Percentiles rank a stretch among this genome's conserved stretches.
phyloP scores from a whole-genome alignment of 2,888 invertebrate genomes.

The Pristionchus arcanus region DNA sequence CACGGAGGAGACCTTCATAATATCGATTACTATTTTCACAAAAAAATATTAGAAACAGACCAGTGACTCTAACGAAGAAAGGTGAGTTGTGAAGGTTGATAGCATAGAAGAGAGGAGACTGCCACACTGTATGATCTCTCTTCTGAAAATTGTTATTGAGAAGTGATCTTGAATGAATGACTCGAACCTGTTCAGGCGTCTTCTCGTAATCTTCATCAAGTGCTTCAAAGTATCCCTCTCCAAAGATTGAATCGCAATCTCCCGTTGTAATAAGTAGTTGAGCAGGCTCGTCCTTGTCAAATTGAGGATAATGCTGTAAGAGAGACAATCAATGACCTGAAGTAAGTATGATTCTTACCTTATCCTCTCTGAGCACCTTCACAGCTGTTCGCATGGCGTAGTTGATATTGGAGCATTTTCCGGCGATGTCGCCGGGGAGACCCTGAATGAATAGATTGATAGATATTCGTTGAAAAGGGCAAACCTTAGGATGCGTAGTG shows the following conservation, averaged over 20 bases:
- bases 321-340: not conserved
- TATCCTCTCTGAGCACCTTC: constrained; percentile 45
- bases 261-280: constrained; percentile 74
- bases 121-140: constrained; percentile 71
- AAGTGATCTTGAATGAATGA: not conserved
- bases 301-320: constrained; percentile 65
- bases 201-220: constrained; percentile 76
- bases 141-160: no score
- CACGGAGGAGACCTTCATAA: constrained; percentile 57
- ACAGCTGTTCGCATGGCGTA: constrained; percentile 54
- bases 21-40: no score
- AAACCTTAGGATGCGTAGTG: constrained; percentile 54
- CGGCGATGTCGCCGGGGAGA: constrained; percentile 56
- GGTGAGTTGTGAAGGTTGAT: constrained; percentile 75
- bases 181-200: constrained; percentile 58
- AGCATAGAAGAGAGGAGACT: constrained; percentile 75
- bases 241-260: constrained; percentile 74
- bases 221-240: constrained; percentile 73
- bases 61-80: constrained; percentile 75
- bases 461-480: not conserved
- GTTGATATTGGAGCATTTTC: constrained; percentile 58
- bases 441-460: not conserved
- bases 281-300: constrained; percentile 63
- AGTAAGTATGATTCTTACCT: constrained; percentile 2
- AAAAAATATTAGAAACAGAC: constrained; percentile 36